Base-by-base conservation (phyloP, 2,113 vertebrate genomes). In the Nesogale talazaci region DNA sequence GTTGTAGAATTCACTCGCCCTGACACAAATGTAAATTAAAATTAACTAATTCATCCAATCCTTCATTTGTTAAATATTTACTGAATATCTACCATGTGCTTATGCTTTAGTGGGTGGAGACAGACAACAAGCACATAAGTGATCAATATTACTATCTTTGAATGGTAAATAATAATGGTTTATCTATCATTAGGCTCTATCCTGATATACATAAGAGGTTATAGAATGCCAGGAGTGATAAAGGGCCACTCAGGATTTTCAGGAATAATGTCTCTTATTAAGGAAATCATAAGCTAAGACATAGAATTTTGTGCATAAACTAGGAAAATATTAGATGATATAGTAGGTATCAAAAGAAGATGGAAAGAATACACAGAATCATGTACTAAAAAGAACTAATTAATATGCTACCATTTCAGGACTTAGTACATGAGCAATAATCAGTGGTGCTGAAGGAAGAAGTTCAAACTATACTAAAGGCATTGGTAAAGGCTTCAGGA, bases 1-100 rank as follows among this genome's bases (percentile, higher is more conserved):
- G 59, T 61, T 42, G 1, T 25, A 72, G 36, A 72, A 19, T 85
- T 83, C n/a, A n/a, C n/a, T 70, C 79, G 59, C 34, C 69, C 36
- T 80, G 75, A 61, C 70, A 23, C 46, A 42, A 81, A 36, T 46
- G 34, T 67, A 95, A 79, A 94, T 86, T 91, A 95, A 95, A 88
- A 67, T 86, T 69, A 72, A 69, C 16, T 67, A 69, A 86, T 88
- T 86, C 75, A 69, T 46, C 69, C 63, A 77, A 52, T 86, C 74
- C 70, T 67, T 90, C 70, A 88, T 75, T 91, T 56, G 42, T 92
- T 88, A 94, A 91, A 85, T 94, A 93, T 94, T 94, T 83, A 88
- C 86, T 76, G 72, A 63, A 84, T 79, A 65, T 63, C 84, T 94
- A 94, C 91, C 85, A 82, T 89, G 90, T 91, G 15, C 27, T 92